Base-by-base conservation (phyloP, 2,888 invertebrate genomes). In the Cryptophagus acutangulus region DNA sequence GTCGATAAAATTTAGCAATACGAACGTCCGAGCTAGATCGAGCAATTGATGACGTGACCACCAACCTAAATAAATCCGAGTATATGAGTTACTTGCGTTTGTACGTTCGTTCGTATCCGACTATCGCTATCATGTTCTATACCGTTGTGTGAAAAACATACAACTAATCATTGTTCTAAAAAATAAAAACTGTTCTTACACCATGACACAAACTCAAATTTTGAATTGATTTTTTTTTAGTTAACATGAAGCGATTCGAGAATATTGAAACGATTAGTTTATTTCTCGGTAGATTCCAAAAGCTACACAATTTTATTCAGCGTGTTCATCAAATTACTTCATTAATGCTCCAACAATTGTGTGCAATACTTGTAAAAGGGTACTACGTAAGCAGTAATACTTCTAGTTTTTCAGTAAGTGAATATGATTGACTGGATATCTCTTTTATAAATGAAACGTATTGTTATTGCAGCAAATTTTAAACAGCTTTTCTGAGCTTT, bases 341-440 rank as follows among this genome's bases (percentile, higher is more conserved):
- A 39, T 82, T 86, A 64, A 71, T 88, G 9, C 74, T 90, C 49
- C 77, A 76, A 43, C 92, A 93, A 70, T 69, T 91, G 34, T 78
- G 82, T 58, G 81, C 83, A 2, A 73, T 89, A 35, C 78, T 79
- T 54, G 73, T 72, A 35, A 75, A 74, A 57, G 74, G 71, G 41
- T 62, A 59, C 40, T 62, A 63, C 49, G 51, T 54, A 26, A 59
- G 61, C 18, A 58, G 49, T 43, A 57, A 54, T 36, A 48, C 54
- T 33, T 57, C 63, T 17, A 61, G 60, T 43, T 70, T 69, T 62
- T 61, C 66, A 10, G 68, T 67, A 57, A 53, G 58, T 55, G 16
- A 36, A n/a, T 29, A 24, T 31, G 10, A 30, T 24, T 15, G 16
- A 26, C 17, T 38, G 36, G 3, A 38, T 10, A 29, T 5, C 29